Evolutionary conservation across 2,113 vertebrate genomes (phyloP).

Genomic region (Microcebus jonahi): DNA sequence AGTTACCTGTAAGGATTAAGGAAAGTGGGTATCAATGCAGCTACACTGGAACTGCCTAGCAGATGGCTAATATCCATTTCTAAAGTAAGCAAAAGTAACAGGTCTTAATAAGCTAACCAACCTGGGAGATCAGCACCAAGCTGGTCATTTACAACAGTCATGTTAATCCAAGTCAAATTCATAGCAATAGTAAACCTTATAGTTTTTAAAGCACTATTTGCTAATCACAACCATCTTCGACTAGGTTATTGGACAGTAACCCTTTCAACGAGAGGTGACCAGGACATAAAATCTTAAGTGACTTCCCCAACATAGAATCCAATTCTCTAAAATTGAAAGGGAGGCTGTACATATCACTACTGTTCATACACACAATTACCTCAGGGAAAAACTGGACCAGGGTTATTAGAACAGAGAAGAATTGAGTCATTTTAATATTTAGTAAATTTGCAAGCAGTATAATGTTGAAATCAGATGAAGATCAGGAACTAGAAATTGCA

Average conservation of each 20-base stretch:
- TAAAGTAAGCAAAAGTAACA: background rate
- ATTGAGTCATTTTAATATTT: background rate
- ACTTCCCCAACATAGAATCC: background rate
- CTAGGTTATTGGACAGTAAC: background rate
- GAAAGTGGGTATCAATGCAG: background rate
- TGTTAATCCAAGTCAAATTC: background rate
- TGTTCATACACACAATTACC: background rate
- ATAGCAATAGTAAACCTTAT: background rate
- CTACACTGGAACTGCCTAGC: background rate
- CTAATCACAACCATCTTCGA: background rate
- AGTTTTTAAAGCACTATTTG: background rate
- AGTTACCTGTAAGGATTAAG: background rate
- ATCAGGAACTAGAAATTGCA: background rate
- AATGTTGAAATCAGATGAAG: background rate
- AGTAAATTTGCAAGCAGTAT: background rate
- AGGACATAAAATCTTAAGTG: background rate
- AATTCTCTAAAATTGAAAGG: background rate
- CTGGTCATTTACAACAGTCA: background rate
- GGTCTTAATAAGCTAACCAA: background rate
- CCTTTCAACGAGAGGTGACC: background rate
- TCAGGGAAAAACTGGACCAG: background rate
- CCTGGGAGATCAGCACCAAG: background rate
- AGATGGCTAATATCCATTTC: background rate
- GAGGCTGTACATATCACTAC: fast-evolving
- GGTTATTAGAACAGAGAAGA: background rate